These are phyloP conservation scores for Columba guinea DNA, from an alignment of 2,797 vertebrate genomes.

Conservation along the genomic window DNA sequence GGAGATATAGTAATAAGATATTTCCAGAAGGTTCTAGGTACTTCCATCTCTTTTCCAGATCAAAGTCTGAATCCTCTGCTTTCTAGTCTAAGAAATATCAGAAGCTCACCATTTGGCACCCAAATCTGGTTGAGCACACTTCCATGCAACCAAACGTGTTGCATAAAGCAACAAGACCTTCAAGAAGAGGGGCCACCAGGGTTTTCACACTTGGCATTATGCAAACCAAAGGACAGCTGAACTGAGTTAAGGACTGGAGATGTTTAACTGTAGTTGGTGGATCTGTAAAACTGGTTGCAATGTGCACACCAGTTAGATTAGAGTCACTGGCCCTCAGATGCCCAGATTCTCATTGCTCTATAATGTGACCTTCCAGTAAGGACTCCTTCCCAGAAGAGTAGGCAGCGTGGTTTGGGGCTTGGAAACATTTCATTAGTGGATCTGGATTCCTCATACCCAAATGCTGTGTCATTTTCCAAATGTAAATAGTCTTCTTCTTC, in stretches of 20 bases:
- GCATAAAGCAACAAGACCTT: not conserved
- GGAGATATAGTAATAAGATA: not conserved
- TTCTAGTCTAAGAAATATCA: not conserved
- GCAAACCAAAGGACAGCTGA: not conserved
- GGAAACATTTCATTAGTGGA: not conserved
- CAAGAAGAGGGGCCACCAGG: not conserved
- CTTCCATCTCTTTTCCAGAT: not conserved
- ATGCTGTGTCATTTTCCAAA: not conserved
- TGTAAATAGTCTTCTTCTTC: not conserved
- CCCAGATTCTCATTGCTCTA: not conserved
- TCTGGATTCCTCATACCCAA: not conserved
- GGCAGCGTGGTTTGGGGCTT: not conserved
- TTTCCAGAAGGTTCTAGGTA: not conserved
- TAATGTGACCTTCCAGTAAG: fast-evolving
- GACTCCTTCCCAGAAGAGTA: not conserved
- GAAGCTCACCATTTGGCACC: fast-evolving
- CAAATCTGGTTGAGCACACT: not conserved
- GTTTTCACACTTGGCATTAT: not conserved
- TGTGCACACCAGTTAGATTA: not conserved
- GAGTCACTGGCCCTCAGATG: not conserved
- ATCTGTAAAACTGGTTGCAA: not conserved
- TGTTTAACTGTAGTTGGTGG: not conserved
- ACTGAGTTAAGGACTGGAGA: not conserved
- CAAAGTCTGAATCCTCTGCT: not conserved
- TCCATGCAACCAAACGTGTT: not conserved